These are phyloP conservation scores for Sceloporus undulatus DNA, from an alignment of 2,113 vertebrate species.

Conservation along the genomic window DNA sequence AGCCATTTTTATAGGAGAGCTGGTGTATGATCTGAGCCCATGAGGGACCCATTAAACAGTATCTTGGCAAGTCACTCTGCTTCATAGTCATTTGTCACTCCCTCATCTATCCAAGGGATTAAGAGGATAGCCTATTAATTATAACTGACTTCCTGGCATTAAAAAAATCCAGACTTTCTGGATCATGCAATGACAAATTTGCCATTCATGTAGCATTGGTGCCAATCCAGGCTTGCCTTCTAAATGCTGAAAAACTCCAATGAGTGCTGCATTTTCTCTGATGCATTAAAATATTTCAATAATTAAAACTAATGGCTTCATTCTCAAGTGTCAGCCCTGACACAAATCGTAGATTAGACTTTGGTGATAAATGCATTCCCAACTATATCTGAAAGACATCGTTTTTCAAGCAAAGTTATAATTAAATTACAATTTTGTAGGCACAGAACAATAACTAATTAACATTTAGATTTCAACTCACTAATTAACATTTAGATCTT, in stretches of 20 bases:
- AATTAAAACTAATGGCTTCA: conserved; percentile 65
- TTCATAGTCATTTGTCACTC: conserved; percentile 40
- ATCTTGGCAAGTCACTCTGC: conserved; percentile 25
- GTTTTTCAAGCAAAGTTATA: conserved; percentile 63
- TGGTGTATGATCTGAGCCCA: conserved; percentile 21
- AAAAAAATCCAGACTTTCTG: conserved; percentile 24
- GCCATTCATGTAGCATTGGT: conserved; percentile 16
- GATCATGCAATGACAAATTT: conserved; percentile 33
- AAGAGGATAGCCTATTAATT: conserved; percentile 36
- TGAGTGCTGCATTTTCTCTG: conserved; percentile 50
- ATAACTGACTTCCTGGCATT: conserved; percentile 51
- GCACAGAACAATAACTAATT: conserved; percentile 73
- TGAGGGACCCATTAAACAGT: conserved; percentile 36
- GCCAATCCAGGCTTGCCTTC: conserved; percentile 57
- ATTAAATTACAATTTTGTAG: conserved; percentile 74
- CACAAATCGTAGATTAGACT: conserved; percentile 62
- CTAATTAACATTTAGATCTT: conserved; percentile 51
- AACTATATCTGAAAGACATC: conserved; percentile 45
- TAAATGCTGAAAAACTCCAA: conserved; percentile 52
- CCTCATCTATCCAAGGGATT: conserved; percentile 32
- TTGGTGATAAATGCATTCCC: conserved; percentile 66
- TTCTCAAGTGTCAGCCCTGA: conserved; percentile 73
- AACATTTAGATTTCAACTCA: conserved; percentile 71
- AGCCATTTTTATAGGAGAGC: not conserved
- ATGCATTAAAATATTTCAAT: conserved; percentile 45